Conservation (phyloP, 2,888 invertebrate genomes). For the Acrobasis suavella region DNA sequence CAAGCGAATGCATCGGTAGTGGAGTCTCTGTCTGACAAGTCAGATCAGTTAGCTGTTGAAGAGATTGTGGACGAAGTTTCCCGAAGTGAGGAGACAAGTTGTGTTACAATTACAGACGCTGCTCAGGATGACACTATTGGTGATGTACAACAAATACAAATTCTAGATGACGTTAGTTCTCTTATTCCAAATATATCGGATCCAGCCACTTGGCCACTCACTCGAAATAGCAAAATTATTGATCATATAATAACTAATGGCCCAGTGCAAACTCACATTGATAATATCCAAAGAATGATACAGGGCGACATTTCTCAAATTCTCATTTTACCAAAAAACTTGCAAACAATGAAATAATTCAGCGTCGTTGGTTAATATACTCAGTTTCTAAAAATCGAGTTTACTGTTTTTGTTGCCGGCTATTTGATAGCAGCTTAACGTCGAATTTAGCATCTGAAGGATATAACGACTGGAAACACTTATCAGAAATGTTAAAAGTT, state of each 20-base stretch:
- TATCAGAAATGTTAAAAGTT: conserved; percentile 30
- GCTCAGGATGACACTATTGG: conserved; percentile 17
- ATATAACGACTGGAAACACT: conserved; percentile 33
- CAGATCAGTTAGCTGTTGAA: conserved; percentile 15
- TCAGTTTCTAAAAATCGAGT: conserved; percentile 33
- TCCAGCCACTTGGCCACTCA: conserved; percentile 35
- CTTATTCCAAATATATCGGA: conserved; percentile 31
- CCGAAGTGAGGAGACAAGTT: background rate
- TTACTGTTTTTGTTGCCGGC: conserved; percentile 36
- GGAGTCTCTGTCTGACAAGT: conserved; percentile 2
- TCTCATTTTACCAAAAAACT: conserved; percentile 31
- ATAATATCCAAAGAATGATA: conserved; percentile 29
- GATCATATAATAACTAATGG: conserved; percentile 29
- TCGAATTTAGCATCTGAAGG: conserved; percentile 32
- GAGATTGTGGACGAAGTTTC: conserved; percentile 17
- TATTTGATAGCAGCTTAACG: conserved; percentile 32
- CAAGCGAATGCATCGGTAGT: background rate
- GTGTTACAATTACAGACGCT: conserved; percentile 9
- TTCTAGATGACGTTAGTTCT: conserved; percentile 29
- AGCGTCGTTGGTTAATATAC: conserved; percentile 35
- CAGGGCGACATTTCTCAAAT: conserved; percentile 31
- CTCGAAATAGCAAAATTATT: conserved; percentile 34
- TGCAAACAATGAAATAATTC: conserved; percentile 33
- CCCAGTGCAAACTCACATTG: conserved; percentile 27
- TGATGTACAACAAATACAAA: conserved; percentile 29